Percentiles rank a stretch among this genome's conserved stretches.
phyloP scores from a whole-genome alignment of 2,113 vertebrate species.

The Vimba vimba region DNA sequence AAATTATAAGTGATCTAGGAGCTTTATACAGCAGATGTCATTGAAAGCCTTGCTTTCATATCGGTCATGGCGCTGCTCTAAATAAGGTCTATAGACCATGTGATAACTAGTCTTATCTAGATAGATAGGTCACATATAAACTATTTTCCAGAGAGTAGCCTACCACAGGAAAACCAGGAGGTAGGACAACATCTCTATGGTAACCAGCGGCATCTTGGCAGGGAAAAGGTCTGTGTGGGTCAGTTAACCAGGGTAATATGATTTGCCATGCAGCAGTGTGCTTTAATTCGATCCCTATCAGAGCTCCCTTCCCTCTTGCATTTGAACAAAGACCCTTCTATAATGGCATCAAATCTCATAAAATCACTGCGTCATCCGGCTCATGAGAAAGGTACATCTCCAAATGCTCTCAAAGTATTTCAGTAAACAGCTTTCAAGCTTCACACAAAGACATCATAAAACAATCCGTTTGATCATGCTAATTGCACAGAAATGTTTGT shows the following conservation, averaged over 20 bases:
- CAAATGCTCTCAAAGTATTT: background rate
- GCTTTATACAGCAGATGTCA: too few relatives aligned
- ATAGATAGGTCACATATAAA: background rate
- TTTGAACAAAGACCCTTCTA: slow-evolving; percentile 7
- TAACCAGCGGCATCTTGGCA: slow-evolving; percentile 63
- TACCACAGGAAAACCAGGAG: slow-evolving; percentile 13
- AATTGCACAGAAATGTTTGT: background rate
- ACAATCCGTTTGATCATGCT: background rate
- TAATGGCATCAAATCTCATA: background rate
- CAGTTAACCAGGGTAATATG: slow-evolving; percentile 66
- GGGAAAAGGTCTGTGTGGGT: slow-evolving; percentile 60
- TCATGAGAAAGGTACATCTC: background rate
- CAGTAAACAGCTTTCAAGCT: background rate
- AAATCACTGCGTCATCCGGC: background rate
- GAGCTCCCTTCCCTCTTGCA: slow-evolving; percentile 27
- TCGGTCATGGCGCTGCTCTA: too few relatives aligned
- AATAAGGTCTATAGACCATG: too few relatives aligned
- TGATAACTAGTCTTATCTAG: background rate
- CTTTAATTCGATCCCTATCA: slow-evolving; percentile 68
- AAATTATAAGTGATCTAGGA: too few relatives aligned
- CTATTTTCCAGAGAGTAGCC: background rate
- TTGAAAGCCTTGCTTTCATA: too few relatives aligned
- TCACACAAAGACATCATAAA: background rate
- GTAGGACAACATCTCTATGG: slow-evolving; percentile 63
- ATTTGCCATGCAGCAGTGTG: slow-evolving; percentile 70